Evolutionary conservation across 1,140 invertebrate species (phyloP), one percentile per base, ranked within the genome.

Genomic region (Drosophila burlai): DNA sequence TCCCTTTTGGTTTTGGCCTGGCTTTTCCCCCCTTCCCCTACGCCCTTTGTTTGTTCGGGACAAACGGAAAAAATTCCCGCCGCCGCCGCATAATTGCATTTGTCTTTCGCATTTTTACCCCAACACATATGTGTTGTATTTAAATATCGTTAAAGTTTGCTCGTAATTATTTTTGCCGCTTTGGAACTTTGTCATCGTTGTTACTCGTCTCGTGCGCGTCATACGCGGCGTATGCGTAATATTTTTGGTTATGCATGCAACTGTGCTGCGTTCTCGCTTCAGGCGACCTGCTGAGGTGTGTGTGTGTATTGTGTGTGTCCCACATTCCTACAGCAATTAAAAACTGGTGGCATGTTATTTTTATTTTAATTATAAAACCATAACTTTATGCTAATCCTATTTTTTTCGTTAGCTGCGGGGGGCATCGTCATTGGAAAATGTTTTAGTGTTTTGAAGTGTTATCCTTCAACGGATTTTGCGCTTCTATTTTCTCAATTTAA

Each of bases 281-380:
- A 63, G 43, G 55, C 47, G 10, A 42, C 63, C 67, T 38, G 21
- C 18, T 13, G 40, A 73, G 71, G 54, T 73, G 69, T 73, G 52
- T 31, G n/a, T 54, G 38, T 64, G 26, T 7, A 7, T 76, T 76
- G 26, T 49, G 40, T 63, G 49, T 83, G 75, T 65, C 61, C 64
- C 77, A 84, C 77, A 80, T 84, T 84, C 34, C 47, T 34, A 36
- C 45, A 59, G 77, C 81, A 84, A 84, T 81, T 84, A 84, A 83
- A 83, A 76, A 47, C 40, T 42, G 29, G 26, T 57, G 52, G 65
- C 60, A 54, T 80, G 65, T 63, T 64, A 76, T 79, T 83, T 80
- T 74, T 80, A 83, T 83, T 83, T 83, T 80, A 83, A 83, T 83
- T 83, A 76, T 66, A 80, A 80, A 83, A 71, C 81, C 65, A 83